Percentiles rank a stretch among this genome's conserved stretches.
Conservation (phyloP, 2,888 invertebrate species). For the Apotomis turbidana region DNA sequence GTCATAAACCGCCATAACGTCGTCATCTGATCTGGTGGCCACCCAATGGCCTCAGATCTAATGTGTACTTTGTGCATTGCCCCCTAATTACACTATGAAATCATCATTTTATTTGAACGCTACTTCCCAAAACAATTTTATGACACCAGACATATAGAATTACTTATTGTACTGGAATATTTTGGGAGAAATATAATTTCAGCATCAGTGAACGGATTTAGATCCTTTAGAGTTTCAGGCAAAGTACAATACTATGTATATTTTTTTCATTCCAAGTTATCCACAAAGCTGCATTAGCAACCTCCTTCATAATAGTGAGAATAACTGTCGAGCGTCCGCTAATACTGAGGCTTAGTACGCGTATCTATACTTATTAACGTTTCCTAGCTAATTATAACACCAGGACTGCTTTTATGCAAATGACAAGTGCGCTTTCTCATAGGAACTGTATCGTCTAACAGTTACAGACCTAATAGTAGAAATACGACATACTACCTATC, state of each 20-base stretch:
- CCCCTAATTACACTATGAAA: no score
- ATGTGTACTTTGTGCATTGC: no score
- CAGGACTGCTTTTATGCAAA: neutral
- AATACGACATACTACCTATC: no score
- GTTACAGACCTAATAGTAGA: neutral
- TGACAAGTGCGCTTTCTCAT: slow-evolving; percentile 1
- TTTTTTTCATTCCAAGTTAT: neutral
- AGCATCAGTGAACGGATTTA: no score
- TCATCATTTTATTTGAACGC: no score
- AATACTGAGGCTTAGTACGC: neutral
- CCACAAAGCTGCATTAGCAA: slow-evolving; percentile 7
- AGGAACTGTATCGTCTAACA: slow-evolving; percentile 2
- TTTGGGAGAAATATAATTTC: no score
- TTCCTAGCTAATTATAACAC: neutral
- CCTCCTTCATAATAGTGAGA: neutral
- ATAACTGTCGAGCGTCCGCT: slow-evolving; percentile 4
- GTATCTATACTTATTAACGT: neutral
- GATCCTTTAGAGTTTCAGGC: no score
- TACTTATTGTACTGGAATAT: no score
- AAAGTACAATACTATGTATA: neutral
- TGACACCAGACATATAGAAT: no score
- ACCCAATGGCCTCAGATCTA: no score
- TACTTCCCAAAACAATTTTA: no score
- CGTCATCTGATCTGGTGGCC: neutral
- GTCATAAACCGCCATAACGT: neutral